Base-by-base conservation (phyloP, 1,140 invertebrate species). In the Aphelinus certus region DNA sequence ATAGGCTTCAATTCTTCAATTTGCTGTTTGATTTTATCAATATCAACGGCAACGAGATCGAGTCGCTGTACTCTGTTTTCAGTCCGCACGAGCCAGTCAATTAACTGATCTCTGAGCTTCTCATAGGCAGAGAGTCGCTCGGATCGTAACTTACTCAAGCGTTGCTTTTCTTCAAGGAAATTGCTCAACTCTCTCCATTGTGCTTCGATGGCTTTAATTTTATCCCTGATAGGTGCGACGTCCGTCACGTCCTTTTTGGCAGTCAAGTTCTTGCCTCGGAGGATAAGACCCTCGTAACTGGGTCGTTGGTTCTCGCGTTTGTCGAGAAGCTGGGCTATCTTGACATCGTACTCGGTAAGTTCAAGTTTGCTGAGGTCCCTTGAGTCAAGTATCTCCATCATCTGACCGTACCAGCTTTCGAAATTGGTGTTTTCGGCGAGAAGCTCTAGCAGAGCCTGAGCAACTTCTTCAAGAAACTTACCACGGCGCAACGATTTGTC, bases 171-270 rank as follows among this genome's bases (percentile, higher is more conserved):
- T 77, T 95, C 93, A 4, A 98, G 88, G 1, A 93, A 84, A 61
- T 90, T 90, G 75, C 92, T 93, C 65, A 97, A 89, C 81, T 97
- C 96, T 58, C 94, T 93, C 96, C 96, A 98, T 81, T 94, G 93
- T 58, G 92, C 92, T 85, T 98, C 96, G 61, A 98, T 87, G 3
- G 93, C 91, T 86, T 96, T 96, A 79, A 97, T 93, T 76, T 93
- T 93, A 82, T 98, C 96, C 62, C 96, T 92, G n/a, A 97, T 90
- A 2, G 91, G 90, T 43, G 92, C 92, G 0, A 94, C 94, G 80
- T 98, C 96, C 0, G 95, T 97, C 2, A 97, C 93, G 84, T 97
- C 95, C 73, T 96, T 95, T 87, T 96, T 95, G 4, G 92, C 88
- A n/a, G 97, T 91, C 7, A 98, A 89, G 73, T 92, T 92, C 83